Evolutionary conservation across 1,140 invertebrate species (phyloP).

Genomic region (Portunus trituberculatus): DNA sequence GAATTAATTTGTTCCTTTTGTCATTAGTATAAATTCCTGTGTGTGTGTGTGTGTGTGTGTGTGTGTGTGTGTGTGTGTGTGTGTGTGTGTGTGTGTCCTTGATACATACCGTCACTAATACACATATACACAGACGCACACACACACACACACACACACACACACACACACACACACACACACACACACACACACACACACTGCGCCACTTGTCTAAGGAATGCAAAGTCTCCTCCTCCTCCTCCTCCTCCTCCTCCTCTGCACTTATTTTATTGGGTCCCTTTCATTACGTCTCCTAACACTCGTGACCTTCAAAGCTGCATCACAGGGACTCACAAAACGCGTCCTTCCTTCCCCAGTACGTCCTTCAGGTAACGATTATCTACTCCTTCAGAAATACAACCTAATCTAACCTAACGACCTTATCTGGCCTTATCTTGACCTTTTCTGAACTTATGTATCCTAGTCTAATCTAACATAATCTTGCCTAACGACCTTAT

Average conservation of each 20-base stretch:
- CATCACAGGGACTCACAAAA: too few relatives aligned
- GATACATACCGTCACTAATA: too few relatives aligned
- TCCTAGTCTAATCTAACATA: too few relatives aligned
- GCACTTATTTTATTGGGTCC: background rate
- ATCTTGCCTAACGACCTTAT: too few relatives aligned
- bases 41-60: conserved; percentile 1
- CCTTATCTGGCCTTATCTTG: too few relatives aligned
- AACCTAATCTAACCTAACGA: too few relatives aligned
- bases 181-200: conserved; percentile 38
- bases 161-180: conserved; percentile 43
- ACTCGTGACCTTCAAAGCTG: too few relatives aligned
- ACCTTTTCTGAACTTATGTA: too few relatives aligned
- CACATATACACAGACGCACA: background rate
- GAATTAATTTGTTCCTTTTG: background rate
- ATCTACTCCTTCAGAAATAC: too few relatives aligned
- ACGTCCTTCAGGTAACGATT: background rate
- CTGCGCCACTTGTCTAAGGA: background rate
- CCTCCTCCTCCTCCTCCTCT: background rate
- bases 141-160: conserved; percentile 52
- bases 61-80: conserved; percentile 17
- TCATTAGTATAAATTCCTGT: background rate
- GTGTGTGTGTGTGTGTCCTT: background rate
- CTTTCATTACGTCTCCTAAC: background rate
- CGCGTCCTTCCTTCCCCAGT: too few relatives aligned
- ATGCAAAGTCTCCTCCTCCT: background rate